Base-by-base conservation (phyloP, 2,888 invertebrate species). In the Eupithecia insigniata region DNA sequence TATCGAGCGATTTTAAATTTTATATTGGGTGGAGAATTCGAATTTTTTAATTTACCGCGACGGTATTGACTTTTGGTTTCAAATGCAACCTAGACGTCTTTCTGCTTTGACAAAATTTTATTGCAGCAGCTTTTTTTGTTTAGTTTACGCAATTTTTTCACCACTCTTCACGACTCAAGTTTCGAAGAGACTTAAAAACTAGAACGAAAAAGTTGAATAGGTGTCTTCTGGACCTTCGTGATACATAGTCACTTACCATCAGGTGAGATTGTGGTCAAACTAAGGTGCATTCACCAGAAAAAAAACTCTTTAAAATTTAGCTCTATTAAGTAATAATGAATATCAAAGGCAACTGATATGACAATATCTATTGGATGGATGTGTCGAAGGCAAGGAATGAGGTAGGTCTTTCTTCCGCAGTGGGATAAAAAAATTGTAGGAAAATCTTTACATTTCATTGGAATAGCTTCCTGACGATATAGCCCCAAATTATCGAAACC, bases 1-100 rank as follows among this genome's bases (percentile, higher is more conserved):
- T 55, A 67, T 64, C 67, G 62, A 64, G 36, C 30, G n/a, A 34
- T 36, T 64, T 62, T 34, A 2, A 51, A 3, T 51, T 51, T 51
- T 51, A 51, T 51, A 62, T 32, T 62, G n/a, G 61, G 64, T 64
- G 36, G 36, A 39, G 36, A 36, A 64, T 64, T 62, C 2, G 14
- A 36, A 26, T 39, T 62, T 62, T 64, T 34, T 62, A 34, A 62
- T 62, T 62, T n/a, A n/a, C 3, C 32, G 12, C 14, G 12, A 32
- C 34, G 7, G n/a, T 62, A 32, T 10, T 30, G 18, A 4, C 14
- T n/a, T 32, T 18, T 10, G 61, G 26, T 55, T 62, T 34, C 8
- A 34, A 61, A 62, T 62, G 18, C 60, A 32, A 60, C 32, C 18
- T 10, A 3, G 8, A 60, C 8, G 0, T 10, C 1, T 30, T 18